These are phyloP conservation scores for Conchocele bisecta DNA, from an alignment of 2,888 invertebrate species.

Conservation along the genomic window DNA sequence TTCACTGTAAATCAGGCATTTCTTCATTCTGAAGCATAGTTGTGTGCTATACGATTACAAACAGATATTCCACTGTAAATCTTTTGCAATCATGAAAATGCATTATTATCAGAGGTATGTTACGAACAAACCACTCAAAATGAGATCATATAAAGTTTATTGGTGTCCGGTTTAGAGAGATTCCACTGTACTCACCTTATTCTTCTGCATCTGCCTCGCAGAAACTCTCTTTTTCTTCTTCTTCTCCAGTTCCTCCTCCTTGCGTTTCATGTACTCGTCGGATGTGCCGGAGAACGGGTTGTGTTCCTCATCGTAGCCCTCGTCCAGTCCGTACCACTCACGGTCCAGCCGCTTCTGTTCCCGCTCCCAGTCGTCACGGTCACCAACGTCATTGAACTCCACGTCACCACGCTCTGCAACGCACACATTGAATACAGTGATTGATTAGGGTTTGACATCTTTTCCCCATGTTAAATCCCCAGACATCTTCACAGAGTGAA, in stretches of 20 bases:
- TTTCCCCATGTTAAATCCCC: too few species aligned
- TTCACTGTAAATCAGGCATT: too few species aligned
- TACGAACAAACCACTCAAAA: too few species aligned
- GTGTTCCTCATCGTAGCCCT: constrained; percentile 89
- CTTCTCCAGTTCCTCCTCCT: constrained; percentile 96
- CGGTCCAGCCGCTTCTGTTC: constrained; percentile 87
- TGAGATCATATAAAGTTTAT: neutral
- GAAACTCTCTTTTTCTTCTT: constrained; percentile 95
- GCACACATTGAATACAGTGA: too few species aligned
- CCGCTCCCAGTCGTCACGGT: constrained; percentile 83
- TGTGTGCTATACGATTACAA: too few species aligned
- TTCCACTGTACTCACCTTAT: constrained; percentile 85
- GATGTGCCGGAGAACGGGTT: constrained; percentile 94
- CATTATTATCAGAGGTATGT: too few species aligned
- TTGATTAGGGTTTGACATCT: too few species aligned
- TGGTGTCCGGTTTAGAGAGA: neutral
- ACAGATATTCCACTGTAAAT: too few species aligned
- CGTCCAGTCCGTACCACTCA: constrained; percentile 98
- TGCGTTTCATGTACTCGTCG: constrained; percentile 95
- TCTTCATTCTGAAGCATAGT: too few species aligned
- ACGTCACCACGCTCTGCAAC: constrained; percentile 57
- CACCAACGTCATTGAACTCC: constrained; percentile 85
- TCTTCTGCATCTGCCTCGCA: constrained; percentile 97
- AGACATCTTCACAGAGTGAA: too few species aligned
- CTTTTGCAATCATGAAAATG: too few species aligned